A percentile compares a stretch with the other conserved stretches of the same genome.
phyloP scores from a whole-genome alignment of 2,888 invertebrate genomes.

The Ormyrus nitidulus region DNA sequence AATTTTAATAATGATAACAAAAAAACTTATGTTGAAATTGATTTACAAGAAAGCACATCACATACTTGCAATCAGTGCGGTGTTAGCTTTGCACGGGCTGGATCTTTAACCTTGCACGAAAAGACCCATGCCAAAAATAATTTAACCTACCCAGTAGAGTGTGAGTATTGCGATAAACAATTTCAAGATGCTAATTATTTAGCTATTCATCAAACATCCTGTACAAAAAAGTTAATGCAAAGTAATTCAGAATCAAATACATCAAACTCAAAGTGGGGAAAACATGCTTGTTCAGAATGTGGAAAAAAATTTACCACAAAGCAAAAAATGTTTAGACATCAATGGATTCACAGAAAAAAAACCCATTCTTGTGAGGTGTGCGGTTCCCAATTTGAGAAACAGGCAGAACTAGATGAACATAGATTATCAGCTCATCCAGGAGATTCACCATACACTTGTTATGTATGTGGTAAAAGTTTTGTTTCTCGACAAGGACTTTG shows the following conservation, averaged over 20 bases:
- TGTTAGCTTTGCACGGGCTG: constrained; percentile 73
- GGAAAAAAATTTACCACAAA: constrained; percentile 76
- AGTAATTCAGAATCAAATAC: constrained; percentile 64
- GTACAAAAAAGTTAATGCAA: constrained; percentile 69
- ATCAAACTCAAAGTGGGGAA: constrained; percentile 69
- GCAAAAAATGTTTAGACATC: constrained; percentile 76
- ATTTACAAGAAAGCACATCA: constrained; percentile 67
- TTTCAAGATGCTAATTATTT: constrained; percentile 74
- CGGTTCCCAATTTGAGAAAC: constrained; percentile 73
- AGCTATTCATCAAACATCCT: constrained; percentile 73
- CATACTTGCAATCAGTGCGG: constrained; percentile 75
- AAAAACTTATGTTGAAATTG: constrained; percentile 61
- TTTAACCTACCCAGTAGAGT: constrained; percentile 72
- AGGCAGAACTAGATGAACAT: constrained; percentile 74
- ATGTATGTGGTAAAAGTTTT: constrained; percentile 75
- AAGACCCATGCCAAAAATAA: constrained; percentile 64
- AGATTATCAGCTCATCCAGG: constrained; percentile 74
- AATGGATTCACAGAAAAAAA: constrained; percentile 76
- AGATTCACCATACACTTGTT: constrained; percentile 74
- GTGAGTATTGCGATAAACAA: constrained; percentile 76
- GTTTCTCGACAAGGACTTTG: constrained; percentile 75
- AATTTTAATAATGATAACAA: constrained; percentile 56
- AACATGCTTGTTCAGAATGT: constrained; percentile 75
- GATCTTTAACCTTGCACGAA: constrained; percentile 74
- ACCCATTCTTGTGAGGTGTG: constrained; percentile 75